A percentile compares a stretch with the other conserved stretches of the same genome.
Conservation (phyloP, 2,888 invertebrate genomes). For the Tipula confusa region DNA sequence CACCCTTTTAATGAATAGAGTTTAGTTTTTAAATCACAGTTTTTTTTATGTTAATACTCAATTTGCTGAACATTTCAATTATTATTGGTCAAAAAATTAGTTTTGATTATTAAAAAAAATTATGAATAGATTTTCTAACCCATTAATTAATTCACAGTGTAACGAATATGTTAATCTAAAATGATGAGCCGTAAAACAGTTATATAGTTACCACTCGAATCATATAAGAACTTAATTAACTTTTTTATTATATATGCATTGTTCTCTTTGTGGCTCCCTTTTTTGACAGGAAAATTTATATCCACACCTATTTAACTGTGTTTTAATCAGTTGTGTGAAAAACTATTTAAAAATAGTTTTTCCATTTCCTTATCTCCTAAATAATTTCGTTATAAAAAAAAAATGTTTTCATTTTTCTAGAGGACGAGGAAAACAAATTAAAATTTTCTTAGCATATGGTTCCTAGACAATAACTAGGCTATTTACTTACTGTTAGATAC, state of each 20-base stretch:
- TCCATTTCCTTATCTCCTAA: background rate
- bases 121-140: background rate
- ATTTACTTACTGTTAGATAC: background rate
- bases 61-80: conserved; percentile 6
- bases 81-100: background rate
- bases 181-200: background rate
- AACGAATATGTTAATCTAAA: background rate
- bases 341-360: background rate
- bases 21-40: no score
- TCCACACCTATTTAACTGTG: conserved; percentile 20
- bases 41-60: background rate
- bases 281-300: background rate
- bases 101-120: background rate
- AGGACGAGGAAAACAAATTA: background rate
- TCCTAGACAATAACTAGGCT: background rate
- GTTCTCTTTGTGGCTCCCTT: background rate
- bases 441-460: background rate
- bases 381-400: background rate
- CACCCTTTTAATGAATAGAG: background rate
- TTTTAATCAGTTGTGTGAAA: conserved; percentile 12
- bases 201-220: background rate
- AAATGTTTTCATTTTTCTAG: background rate
- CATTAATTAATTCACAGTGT: background rate
- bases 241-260: background rate
- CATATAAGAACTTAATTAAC: background rate